Conservation (phyloP, 2,113 vertebrate genomes). For the Tylochromis polylepis region DNA sequence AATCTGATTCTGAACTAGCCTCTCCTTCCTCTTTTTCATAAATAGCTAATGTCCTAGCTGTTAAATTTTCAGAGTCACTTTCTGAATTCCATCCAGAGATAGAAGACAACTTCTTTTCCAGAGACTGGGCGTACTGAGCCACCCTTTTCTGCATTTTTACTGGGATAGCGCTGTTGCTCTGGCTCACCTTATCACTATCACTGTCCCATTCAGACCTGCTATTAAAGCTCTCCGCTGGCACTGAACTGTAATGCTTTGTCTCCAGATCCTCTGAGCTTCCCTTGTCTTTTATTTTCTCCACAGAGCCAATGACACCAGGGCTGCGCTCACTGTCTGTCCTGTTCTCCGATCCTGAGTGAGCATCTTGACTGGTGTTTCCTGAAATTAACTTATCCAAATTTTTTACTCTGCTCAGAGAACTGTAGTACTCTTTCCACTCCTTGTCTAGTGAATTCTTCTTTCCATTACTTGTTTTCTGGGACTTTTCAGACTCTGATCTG, state of each 20-base stretch:
- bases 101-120: conserved; percentile 66
- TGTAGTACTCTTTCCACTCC: conserved; percentile 57
- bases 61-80: conserved; percentile 77
- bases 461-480: conserved; percentile 60
- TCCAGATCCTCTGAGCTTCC: conserved; percentile 36
- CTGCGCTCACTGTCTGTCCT: conserved; percentile 22
- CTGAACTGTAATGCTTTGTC: conserved; percentile 41
- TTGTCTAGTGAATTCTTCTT: conserved; percentile 65
- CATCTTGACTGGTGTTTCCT: conserved; percentile 1
- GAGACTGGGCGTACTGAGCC: conserved; percentile 22
- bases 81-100: conserved; percentile 84
- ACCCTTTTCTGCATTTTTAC: conserved; percentile 47
- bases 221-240: conserved; percentile 51
- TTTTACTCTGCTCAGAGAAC: conserved; percentile 70
- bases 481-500: conserved; percentile 78
- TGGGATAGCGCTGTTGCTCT: conserved; percentile 13
- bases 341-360: conserved; percentile 34
- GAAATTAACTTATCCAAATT: conserved; percentile 57
- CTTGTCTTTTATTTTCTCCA: conserved; percentile 22
- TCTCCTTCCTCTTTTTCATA: conserved; percentile 95
- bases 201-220: conserved; percentile 69
- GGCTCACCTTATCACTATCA: conserved; percentile 66
- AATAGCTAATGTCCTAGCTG: conserved; percentile 39
- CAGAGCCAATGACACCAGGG: conserved; percentile 21
- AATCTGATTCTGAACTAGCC: conserved; percentile 85